Conservation (phyloP, 1,140 invertebrate species). For the Hermatobates lingyangjiaoensis region DNA sequence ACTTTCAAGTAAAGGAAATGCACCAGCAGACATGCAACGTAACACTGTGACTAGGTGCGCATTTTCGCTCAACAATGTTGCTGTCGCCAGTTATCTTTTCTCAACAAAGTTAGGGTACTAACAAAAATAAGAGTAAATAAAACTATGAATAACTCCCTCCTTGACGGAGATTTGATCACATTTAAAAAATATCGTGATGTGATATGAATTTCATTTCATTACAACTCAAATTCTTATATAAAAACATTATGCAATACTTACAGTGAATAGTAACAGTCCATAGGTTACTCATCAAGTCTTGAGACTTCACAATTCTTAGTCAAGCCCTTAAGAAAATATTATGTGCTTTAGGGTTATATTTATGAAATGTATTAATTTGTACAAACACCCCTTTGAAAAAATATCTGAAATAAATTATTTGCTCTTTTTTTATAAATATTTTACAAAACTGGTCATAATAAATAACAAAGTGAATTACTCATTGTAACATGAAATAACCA, state of each 20-base stretch:
- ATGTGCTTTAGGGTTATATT: neutral
- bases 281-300: slow-evolving; percentile 13
- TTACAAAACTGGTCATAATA: neutral
- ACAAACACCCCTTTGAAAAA: neutral
- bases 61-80: slow-evolving; percentile 18
- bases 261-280: slow-evolving; percentile 9
- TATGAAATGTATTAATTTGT: neutral
- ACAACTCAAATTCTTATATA: slow-evolving; percentile 1
- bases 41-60: slow-evolving; percentile 18
- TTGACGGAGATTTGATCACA: too few relatives aligned
- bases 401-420: neutral
- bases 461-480: too few relatives aligned
- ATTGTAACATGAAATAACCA: too few relatives aligned
- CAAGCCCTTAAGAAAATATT: neutral
- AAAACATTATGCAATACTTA: slow-evolving; percentile 8
- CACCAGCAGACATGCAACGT: slow-evolving; percentile 15
- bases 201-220: neutral
- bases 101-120: slow-evolving; percentile 2
- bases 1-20: slow-evolving; percentile 10
- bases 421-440: neutral
- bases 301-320: neutral
- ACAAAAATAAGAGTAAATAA: slow-evolving; percentile 7
- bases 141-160: too few relatives aligned
- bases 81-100: slow-evolving; percentile 13
- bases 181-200: too few relatives aligned